Conservation (phyloP, 2,888 invertebrate species). For the Lamellibrachia columna region DNA sequence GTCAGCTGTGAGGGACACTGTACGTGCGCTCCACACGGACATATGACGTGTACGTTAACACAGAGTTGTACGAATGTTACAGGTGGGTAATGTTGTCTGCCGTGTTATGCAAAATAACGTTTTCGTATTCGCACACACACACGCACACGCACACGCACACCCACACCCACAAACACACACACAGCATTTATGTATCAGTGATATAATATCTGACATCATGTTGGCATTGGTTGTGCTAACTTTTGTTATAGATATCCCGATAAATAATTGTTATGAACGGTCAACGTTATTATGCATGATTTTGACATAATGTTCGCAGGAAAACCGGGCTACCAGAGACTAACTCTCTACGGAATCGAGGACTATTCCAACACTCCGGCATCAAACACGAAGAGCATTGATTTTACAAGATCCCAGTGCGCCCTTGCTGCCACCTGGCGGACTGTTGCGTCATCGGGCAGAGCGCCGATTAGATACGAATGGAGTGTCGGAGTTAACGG, state of each 20-base stretch:
- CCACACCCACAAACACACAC: too few species aligned
- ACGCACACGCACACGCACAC: too few species aligned
- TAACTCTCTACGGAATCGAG: neutral
- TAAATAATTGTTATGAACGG: too few species aligned
- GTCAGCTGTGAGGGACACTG: conserved; percentile 47
- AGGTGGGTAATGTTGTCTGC: neutral
- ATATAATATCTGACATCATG: too few species aligned
- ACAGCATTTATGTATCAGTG: too few species aligned
- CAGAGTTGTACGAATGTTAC: neutral
- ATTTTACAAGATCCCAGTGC: conserved; percentile 17
- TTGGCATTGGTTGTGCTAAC: too few species aligned
- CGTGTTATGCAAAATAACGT: neutral
- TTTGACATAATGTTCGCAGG: neutral
- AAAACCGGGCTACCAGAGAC: neutral
- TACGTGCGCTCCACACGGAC: conserved; percentile 45
- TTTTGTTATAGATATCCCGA: too few species aligned
- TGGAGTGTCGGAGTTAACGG: conserved; percentile 18
- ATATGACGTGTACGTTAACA: neutral
- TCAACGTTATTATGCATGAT: too few species aligned
- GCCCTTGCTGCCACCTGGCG: conserved; percentile 17
- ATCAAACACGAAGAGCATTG: neutral
- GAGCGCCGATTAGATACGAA: neutral
- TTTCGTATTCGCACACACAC: too few species aligned
- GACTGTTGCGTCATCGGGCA: neutral
- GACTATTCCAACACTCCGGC: neutral